Base-by-base conservation (phyloP, 2,113 vertebrate species). In the Ailurus styani region DNA sequence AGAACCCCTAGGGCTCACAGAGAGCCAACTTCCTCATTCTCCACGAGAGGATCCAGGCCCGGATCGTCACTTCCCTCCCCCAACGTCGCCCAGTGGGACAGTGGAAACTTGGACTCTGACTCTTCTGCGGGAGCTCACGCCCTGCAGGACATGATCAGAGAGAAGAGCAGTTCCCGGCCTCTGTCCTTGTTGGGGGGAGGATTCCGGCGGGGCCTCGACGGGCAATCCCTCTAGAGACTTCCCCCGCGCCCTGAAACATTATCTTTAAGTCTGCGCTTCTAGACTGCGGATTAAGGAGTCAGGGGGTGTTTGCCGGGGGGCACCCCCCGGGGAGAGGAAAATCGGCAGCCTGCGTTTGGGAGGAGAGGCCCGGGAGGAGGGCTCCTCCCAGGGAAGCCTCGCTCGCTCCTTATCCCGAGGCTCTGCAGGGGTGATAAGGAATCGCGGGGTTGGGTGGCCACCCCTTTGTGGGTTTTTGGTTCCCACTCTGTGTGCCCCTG, bases 71-170 rank as follows among this genome's bases (percentile, higher is more conserved):
- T 31, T 17, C 29, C 31, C 45, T 70, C 34, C 11, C 29, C 55
- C 13, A 15, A 12, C 2, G 7, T 52, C 23, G 27, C 2, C 15
- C 3, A 7, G n/a, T n/a, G n/a, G n/a, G n/a, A 31, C 20, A 9
- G 1, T 20, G 3, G 18, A 45, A 72, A 50, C 60, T 64, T 20
- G 47, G 29, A 29, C 54, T 52, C 40, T 3, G 10, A 17, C 47
- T 70, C 34, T 1, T 87, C 62, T 42, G 20, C 55, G 34, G 66
- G 17, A 12, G 60, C 11, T 21, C 29, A 29, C 0, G 2, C 27
- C 57, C 55, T 29, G 20, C 12, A 25, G 50, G 27, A 40, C 17
- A 1, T 4, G 37, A 6, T 42, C 18, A 77, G n/a, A 77, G 42
- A 40, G 47, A 25, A 42, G 64, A 79, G 18, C 2, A 25, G 18